These are phyloP conservation scores for Scarus forsteni DNA, from an alignment of 2,797 vertebrate species.

Conservation along the genomic window DNA sequence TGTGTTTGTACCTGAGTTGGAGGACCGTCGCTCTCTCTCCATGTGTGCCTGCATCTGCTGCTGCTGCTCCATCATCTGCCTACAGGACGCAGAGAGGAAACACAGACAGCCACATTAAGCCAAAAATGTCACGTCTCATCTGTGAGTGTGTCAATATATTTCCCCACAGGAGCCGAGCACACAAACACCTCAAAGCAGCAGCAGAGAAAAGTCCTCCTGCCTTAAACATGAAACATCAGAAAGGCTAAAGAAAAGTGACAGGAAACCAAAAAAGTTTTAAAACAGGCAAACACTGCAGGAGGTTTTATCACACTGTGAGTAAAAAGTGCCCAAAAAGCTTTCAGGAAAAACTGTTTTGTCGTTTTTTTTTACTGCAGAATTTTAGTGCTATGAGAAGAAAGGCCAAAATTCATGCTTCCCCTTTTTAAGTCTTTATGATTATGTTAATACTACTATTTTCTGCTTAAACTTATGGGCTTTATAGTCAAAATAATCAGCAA, in stretches of 20 bases:
- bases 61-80: constrained; percentile 96
- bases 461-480: background rate
- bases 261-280: background rate
- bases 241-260: constrained; percentile 12
- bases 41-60: constrained; percentile 94
- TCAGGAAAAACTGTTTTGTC: background rate
- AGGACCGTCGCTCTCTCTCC: constrained; percentile 94
- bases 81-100: constrained; percentile 67
- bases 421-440: background rate
- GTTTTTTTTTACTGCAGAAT: background rate
- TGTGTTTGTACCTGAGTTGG: constrained; percentile 89
- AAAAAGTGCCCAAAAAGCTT: background rate
- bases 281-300: background rate
- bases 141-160: background rate
- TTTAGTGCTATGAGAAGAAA: background rate
- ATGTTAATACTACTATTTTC: background rate
- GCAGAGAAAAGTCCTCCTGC: constrained; percentile 10
- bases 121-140: background rate
- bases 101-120: constrained; percentile 7
- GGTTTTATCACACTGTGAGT: background rate
- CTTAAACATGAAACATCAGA: constrained; percentile 16
- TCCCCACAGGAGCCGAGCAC: background rate
- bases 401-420: background rate
- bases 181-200: constrained; percentile 1
- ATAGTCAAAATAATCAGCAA: too few relatives aligned